Percentiles rank a stretch among this genome's conserved stretches.
Conservation (phyloP, 2,888 invertebrate genomes). For the Ctena decussata region DNA sequence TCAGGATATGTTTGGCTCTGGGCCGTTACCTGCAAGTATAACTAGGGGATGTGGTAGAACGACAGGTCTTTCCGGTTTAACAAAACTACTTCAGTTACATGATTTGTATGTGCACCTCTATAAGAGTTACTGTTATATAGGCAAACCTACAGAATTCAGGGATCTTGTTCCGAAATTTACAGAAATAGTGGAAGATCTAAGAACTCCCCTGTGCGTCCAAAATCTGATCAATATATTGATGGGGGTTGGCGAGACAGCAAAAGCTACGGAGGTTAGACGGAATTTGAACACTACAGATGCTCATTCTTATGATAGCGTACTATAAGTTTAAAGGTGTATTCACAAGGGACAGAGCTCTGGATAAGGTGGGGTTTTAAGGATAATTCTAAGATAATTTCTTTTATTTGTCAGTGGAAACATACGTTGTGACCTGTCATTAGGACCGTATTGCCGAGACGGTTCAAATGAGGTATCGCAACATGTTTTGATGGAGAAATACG, state of each 20-base stretch:
- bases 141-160: background rate
- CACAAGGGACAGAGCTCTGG: too few relatives aligned
- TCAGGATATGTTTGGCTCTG: background rate
- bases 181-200: background rate
- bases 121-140: background rate
- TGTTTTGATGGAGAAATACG: too few relatives aligned
- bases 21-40: too few relatives aligned
- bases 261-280: background rate
- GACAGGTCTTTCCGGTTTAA: background rate
- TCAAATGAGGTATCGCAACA: too few relatives aligned
- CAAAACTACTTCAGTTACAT: background rate
- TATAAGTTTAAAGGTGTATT: too few relatives aligned
- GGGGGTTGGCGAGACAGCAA: background rate
- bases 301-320: too few relatives aligned
- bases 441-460: too few relatives aligned
- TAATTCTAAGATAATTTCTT: too few relatives aligned
- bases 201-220: background rate
- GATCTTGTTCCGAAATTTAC: background rate
- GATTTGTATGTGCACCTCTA: background rate
- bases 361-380: too few relatives aligned
- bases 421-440: too few relatives aligned
- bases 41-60: too few relatives aligned
- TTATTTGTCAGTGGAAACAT: too few relatives aligned
- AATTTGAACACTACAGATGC: background rate
- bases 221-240: background rate